Percentiles rank a stretch among this genome's conserved stretches.
These are phyloP conservation scores for Pristis pectinata DNA, from an alignment of 2,797 vertebrate genomes.

Conservation along the genomic window DNA sequence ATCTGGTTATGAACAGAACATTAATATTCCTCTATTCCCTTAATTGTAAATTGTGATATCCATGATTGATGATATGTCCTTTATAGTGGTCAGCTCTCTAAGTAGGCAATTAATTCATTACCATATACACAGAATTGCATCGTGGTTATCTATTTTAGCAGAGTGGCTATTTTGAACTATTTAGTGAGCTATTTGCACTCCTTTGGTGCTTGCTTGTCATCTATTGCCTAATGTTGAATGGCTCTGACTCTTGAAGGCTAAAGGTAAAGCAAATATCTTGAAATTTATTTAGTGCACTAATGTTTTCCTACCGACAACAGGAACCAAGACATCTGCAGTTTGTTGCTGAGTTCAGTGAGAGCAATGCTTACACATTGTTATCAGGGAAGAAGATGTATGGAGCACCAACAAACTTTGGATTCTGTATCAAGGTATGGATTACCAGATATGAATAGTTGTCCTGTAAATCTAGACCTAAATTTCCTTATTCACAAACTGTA, in stretches of 20 bases:
- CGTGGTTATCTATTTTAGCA: neutral
- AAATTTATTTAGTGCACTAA: neutral
- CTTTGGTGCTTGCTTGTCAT: too few species aligned
- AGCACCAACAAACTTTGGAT: slow-evolving; percentile 79
- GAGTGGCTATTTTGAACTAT: neutral
- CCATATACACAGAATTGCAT: neutral
- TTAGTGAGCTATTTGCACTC: neutral
- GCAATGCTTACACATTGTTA: slow-evolving; percentile 78
- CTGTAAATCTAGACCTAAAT: neutral
- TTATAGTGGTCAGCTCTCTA: neutral
- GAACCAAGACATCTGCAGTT: slow-evolving; percentile 95
- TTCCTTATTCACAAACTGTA: neutral
- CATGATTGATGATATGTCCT: neutral
- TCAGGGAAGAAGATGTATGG: slow-evolving; percentile 80
- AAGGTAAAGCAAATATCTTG: neutral
- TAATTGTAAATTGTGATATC: neutral
- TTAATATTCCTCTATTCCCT: neutral
- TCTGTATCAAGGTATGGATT: slow-evolving; percentile 84
- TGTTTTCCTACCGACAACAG: slow-evolving; percentile 51
- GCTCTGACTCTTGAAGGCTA: neutral
- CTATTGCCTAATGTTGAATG: neutral
- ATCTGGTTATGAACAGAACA: neutral
- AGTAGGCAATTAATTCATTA: neutral
- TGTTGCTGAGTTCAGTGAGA: slow-evolving; percentile 86
- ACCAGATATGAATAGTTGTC: neutral